Evolutionary conservation across 2,113 vertebrate genomes (phyloP), one percentile per base, ranked within the genome.

Genomic region (Amazona vittata): DNA sequence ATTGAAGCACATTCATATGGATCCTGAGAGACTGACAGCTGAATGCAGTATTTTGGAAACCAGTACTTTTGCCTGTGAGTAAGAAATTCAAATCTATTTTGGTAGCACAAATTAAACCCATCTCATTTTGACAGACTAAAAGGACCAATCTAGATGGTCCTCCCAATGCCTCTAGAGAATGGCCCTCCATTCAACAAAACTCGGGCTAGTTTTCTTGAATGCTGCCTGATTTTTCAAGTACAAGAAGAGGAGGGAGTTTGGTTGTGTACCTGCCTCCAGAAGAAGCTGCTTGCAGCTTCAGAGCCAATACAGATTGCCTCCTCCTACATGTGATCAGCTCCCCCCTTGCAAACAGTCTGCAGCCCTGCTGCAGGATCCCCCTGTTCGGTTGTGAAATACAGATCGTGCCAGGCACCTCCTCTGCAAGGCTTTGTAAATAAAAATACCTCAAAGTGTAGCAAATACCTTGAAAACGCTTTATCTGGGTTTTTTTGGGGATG

Each of bases 281-380:
- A 64, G 52, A 5, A 88, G 26, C 31, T 57, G 13, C 37, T 59
- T 59, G 41, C 46, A 78, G 13, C n/a, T 83, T 67, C 55, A 47
- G 33, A 62, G 65, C 12, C 57, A 65, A 31, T 17, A 44, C 25
- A 1, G 2, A 16, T 92, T 85, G 35, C 9, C 6, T 64, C 33
- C n/a, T 46, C 46, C n/a, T 33, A 22, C 1, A 0, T 11, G 10
- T 0, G 1, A 8, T 33, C 62, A 35, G 52, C 7, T 74, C 11
- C 6, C 33, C 11, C 20, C 10, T n/a, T 55, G 50, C 46, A 67
- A 29, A 68, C 52, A 68, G 16, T 44, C 52, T 64, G 9, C 50
- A 94, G 37, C 39, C 15, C 71, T 63, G 37, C 63, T 49, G 63
- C 35, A 82, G 64, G 25, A 81, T 57, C 49, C 17, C 31, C 91